Evolutionary conservation across 2,888 invertebrate species (phyloP).

Genomic region (Netelia melanura): DNA sequence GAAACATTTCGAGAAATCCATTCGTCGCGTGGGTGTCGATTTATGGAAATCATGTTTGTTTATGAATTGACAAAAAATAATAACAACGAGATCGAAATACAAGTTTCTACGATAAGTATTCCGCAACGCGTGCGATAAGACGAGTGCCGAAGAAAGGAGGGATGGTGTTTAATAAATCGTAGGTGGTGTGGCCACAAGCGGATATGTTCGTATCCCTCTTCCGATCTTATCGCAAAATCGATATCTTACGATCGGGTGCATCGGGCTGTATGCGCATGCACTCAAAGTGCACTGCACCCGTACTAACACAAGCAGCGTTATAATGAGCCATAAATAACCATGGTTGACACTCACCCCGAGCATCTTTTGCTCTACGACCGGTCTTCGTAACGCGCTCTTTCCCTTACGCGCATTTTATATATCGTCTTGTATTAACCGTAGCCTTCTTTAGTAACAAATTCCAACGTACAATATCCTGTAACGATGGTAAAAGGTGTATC

Average conservation of each 20-base stretch:
- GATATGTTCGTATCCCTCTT: slow-evolving; percentile 76
- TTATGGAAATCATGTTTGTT: neutral
- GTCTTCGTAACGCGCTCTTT: slow-evolving; percentile 38
- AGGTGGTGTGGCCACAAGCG: slow-evolving; percentile 73
- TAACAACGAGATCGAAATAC: neutral
- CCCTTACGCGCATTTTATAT: slow-evolving; percentile 11
- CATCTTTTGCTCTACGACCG: slow-evolving; percentile 42
- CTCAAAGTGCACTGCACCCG: slow-evolving; percentile 35
- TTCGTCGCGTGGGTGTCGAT: neutral
- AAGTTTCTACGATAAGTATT: neutral
- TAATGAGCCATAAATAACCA: slow-evolving; percentile 83
- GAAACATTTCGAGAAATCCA: too few relatives aligned
- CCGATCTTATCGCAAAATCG: slow-evolving; percentile 76
- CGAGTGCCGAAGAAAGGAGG: slow-evolving; percentile 19
- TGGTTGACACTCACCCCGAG: slow-evolving; percentile 72
- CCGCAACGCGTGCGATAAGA: neutral
- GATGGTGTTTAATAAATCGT: slow-evolving; percentile 77
- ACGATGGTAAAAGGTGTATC: slow-evolving; percentile 27
- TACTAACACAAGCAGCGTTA: slow-evolving; percentile 74
- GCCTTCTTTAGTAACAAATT: slow-evolving; percentile 40
- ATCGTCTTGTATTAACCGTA: slow-evolving; percentile 32
- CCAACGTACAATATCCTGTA: slow-evolving; percentile 45
- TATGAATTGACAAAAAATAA: neutral
- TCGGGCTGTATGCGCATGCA: slow-evolving; percentile 57
- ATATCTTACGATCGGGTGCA: slow-evolving; percentile 71